Evolutionary conservation across 2,113 vertebrate genomes (phyloP).

Genomic region (Neopipo cinnamomea): DNA sequence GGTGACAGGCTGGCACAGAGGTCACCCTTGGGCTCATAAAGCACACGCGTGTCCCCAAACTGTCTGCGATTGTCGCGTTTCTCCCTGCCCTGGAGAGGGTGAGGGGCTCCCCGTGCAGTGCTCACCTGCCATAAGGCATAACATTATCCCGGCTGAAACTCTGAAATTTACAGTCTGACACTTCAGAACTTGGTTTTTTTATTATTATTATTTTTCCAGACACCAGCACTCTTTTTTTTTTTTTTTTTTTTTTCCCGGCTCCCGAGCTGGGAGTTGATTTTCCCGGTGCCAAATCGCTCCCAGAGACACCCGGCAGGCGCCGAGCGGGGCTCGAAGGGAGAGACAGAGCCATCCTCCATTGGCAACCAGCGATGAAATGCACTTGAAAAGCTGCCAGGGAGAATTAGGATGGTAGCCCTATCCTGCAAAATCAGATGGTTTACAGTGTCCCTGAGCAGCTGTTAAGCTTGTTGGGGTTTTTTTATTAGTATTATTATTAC

Average conservation of each 20-base stretch:
- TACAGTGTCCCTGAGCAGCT: conserved; percentile 60
- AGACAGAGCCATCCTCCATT: conserved; percentile 30
- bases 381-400: conserved; percentile 61
- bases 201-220: background rate
- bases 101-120: background rate
- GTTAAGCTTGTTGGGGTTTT: conserved; percentile 18
- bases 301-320: conserved; percentile 36
- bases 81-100: background rate
- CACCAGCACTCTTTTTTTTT: background rate
- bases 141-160: background rate
- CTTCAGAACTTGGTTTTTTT: background rate
- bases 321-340: background rate
- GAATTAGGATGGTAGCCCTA: conserved; percentile 15
- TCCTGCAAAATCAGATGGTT: conserved; percentile 65
- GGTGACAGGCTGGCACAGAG: background rate
- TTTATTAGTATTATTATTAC: conserved; percentile 26
- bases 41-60: background rate
- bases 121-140: background rate
- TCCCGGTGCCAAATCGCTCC: conserved; percentile 31
- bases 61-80: background rate
- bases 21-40: background rate
- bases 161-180: background rate
- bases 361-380: conserved; percentile 18
- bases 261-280: conserved; percentile 3
- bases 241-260: background rate